These are phyloP conservation scores for Terrapene triunguis DNA, from an alignment of 2,113 vertebrate genomes.

Conservation along the genomic window DNA sequence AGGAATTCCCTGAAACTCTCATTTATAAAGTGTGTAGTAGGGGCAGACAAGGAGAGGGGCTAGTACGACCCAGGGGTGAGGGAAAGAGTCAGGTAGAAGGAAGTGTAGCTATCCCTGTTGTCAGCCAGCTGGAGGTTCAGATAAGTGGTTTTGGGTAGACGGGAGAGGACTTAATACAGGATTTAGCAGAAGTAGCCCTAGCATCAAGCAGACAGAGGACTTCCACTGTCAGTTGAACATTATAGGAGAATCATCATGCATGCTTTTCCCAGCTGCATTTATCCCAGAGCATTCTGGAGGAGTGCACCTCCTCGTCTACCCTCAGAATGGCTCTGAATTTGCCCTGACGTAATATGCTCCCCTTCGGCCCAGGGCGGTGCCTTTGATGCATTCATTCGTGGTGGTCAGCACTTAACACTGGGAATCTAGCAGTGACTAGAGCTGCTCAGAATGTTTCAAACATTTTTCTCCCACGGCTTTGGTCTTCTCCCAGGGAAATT, in stretches of 20 bases:
- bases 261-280: too few species aligned
- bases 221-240: background rate
- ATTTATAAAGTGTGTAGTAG: background rate
- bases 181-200: background rate
- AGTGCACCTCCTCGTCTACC: too few species aligned
- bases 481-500: too few species aligned
- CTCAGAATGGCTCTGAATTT: background rate
- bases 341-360: too few species aligned
- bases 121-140: background rate
- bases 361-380: too few species aligned
- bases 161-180: background rate
- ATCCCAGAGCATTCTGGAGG: too few species aligned
- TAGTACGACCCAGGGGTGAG: background rate
- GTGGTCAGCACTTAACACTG: too few species aligned
- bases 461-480: too few species aligned
- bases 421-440: too few species aligned
- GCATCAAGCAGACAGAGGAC: background rate
- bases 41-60: background rate
- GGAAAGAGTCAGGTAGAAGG: background rate
- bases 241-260: too few species aligned
- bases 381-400: too few species aligned
- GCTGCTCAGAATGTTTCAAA: too few species aligned
- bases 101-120: background rate
- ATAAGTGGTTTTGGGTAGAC: background rate
- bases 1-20: background rate